Evolutionary conservation across 2,113 vertebrate genomes (phyloP), one percentile per base, ranked within the genome.

Genomic region (Pseudorasbora parva): DNA sequence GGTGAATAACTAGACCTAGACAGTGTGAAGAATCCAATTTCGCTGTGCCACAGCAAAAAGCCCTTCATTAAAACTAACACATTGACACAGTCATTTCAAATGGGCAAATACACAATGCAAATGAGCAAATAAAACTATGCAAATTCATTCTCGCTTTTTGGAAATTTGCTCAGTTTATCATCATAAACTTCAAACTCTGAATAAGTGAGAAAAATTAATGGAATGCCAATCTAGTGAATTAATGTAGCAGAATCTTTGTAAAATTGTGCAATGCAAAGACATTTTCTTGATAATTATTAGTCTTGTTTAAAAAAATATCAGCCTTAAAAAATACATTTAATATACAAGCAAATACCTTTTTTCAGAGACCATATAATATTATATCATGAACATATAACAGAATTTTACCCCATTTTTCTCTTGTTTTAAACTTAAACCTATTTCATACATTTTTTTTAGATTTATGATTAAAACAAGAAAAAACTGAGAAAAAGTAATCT

Each of bases 21-120:
- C 78, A 73, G 74, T 74, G 84, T 23, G 43, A 87, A 82, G 72
- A 78, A 84, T 78, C 56, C 45, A 74, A 78, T 82, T 73, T 81
- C 72, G 12, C 77, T 23, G 1, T n/a, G 27, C 21, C 60, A 68
- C 62, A 59, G 49, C 47, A 59, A 41, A 56, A 79, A 62, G 47
- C 59, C 37, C 64, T 43, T 83, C 41, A 79, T 82, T 72, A 73
- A 77, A 72, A 57, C n/a, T 17, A 30, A 68, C 47, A 45, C 57
- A 73, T 11, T 54, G 59, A 76, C 49, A 68, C 49, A 68, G 47
- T 59, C 37, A 72, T 43, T 72, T 83, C 14, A 57, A 74, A 60
- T 47, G 56, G 60, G 33, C 27, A 56, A 64, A 59, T 27, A 57
- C 74, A 25, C 17, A 14, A 64, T 79, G 33, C n/a, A 60, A 60